phyloP scores from a whole-genome alignment of 2,797 vertebrate species.

The Danionella dracula region DNA sequence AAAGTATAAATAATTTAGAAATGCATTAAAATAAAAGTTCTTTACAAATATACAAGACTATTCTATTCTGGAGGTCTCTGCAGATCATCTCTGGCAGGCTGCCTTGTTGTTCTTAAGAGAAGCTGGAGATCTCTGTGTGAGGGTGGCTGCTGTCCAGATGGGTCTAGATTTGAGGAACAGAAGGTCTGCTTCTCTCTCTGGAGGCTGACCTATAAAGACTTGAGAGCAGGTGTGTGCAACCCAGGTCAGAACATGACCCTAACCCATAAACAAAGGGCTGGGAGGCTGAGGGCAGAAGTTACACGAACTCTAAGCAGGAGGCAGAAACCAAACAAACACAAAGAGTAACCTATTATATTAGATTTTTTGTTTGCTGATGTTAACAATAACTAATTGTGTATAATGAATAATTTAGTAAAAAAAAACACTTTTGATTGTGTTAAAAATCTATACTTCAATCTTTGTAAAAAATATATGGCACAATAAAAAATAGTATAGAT shows the following conservation, averaged over 20 bases:
- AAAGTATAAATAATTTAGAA: too few species aligned
- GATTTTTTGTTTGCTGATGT: too few species aligned
- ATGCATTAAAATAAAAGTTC: too few species aligned
- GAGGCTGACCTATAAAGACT: conserved; percentile 10
- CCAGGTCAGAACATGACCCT: conserved; percentile 56
- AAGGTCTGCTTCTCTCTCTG: neutral
- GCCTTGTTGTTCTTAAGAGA: conserved; percentile 3
- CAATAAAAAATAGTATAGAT: too few species aligned
- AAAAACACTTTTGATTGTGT: too few species aligned
- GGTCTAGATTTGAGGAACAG: conserved; percentile 11
- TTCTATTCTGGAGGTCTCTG: neutral
- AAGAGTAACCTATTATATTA: neutral
- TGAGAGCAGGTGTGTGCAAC: neutral
- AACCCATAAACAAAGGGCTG: conserved; percentile 54
- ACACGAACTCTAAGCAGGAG: conserved; percentile 16
- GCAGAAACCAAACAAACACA: conserved; percentile 27
- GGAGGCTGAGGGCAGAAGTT: neutral
- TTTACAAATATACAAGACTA: neutral
- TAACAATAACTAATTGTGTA: too few species aligned
- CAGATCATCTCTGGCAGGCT: conserved; percentile 8
- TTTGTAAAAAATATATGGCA: too few species aligned
- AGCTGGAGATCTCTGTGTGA: neutral
- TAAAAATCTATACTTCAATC: too few species aligned
- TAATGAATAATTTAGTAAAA: too few species aligned
- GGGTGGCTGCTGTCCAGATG: conserved; percentile 16